These are phyloP conservation scores for Leontopithecus rosalia DNA, from an alignment of 2,797 vertebrate genomes.

Conservation along the genomic window DNA sequence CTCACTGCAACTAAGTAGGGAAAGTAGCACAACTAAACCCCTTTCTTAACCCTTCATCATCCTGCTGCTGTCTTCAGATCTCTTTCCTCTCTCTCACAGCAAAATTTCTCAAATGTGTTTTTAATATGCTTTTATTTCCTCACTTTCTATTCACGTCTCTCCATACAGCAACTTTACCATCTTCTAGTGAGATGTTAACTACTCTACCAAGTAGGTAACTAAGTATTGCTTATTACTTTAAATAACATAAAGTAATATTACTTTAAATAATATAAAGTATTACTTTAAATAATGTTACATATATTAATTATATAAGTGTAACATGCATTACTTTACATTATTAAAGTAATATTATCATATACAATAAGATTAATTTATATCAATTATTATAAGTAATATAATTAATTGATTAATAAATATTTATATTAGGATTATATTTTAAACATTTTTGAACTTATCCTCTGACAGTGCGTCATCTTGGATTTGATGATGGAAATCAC, in stretches of 20 bases:
- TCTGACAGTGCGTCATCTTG: not conserved
- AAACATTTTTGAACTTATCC: not conserved
- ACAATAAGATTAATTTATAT: not conserved
- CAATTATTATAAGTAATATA: not conserved
- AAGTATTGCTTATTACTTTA: not conserved
- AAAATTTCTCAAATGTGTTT: not conserved
- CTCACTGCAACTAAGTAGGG: not conserved
- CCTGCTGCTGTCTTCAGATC: not conserved
- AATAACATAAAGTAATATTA: not conserved
- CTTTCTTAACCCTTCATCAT: not conserved
- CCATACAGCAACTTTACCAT: not conserved
- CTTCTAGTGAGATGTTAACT: not conserved
- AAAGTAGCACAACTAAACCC: not conserved
- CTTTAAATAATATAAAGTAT: not conserved
- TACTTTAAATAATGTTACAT: not conserved
- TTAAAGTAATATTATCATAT: too few relatives aligned
- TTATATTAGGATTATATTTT: not conserved
- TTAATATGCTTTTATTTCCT: not conserved
- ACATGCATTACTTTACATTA: too few relatives aligned
- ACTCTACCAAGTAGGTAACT: not conserved
- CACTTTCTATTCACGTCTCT: not conserved
- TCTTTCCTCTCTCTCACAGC: not conserved
- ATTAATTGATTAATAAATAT: not conserved
- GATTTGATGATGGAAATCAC: not conserved
- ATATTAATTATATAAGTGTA: not conserved